A percentile compares a stretch with the other conserved stretches of the same genome.
Evolutionary conservation across 2,113 vertebrate genomes (phyloP).

Genomic region (Scolopax mira): DNA sequence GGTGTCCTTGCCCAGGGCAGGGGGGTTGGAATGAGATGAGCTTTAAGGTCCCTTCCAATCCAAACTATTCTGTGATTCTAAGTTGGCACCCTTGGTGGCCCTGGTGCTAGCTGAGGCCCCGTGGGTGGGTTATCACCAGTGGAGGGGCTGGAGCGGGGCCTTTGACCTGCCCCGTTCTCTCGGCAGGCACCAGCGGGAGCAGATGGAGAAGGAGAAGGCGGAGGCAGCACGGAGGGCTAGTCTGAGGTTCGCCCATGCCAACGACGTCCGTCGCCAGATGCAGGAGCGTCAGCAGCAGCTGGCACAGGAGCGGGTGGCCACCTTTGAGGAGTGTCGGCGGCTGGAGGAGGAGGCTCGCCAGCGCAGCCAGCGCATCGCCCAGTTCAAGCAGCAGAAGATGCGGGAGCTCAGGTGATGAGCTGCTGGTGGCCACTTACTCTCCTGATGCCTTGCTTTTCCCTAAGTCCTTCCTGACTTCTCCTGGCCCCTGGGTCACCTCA

Average conservation of each 20-base stretch:
- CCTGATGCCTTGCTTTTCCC: not conserved
- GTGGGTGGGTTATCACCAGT: accelerated
- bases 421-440: accelerated
- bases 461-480: not conserved
- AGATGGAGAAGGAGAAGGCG: constrained; percentile 75
- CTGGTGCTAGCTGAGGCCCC: not conserved
- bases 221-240: constrained; percentile 45
- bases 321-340: constrained; percentile 74
- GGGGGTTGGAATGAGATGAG: too few relatives aligned
- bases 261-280: constrained; percentile 79
- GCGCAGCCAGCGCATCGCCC: constrained; percentile 71
- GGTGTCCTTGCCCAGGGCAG: too few relatives aligned
- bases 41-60: too few relatives aligned
- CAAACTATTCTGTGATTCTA: too few relatives aligned
- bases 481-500: not conserved
- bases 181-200: constrained; percentile 76
- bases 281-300: constrained; percentile 75
- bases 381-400: constrained; percentile 83
- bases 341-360: constrained; percentile 74
- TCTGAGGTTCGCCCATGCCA: constrained; percentile 19
- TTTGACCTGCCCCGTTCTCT: accelerated
- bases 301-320: constrained; percentile 51
- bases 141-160: not conserved
- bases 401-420: constrained; percentile 80
- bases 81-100: not conserved